A percentile compares a stretch with the other conserved stretches of the same genome.
phyloP scores from a whole-genome alignment of 1,140 invertebrate genomes.

The Chionoecetes opilio region DNA sequence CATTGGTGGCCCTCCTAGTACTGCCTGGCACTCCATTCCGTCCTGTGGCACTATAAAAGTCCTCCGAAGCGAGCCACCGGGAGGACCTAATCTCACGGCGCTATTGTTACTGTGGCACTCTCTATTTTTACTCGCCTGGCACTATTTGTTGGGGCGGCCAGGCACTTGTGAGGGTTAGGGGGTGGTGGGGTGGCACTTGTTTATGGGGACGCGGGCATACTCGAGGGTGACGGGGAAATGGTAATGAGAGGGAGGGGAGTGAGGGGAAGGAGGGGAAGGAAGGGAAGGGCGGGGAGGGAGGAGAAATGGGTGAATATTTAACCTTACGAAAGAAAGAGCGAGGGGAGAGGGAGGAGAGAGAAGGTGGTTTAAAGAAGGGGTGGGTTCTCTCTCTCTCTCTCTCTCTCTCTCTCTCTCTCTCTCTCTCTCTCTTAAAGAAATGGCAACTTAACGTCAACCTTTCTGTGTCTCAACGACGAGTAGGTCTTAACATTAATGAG shows the following conservation, averaged over 20 bases:
- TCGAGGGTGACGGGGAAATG: neutral
- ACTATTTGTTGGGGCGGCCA: constrained; percentile 1
- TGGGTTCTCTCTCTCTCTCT: neutral
- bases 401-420: constrained; percentile 37
- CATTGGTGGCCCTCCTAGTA: constrained; percentile 29
- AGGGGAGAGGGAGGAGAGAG: neutral
- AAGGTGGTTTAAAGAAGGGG: neutral
- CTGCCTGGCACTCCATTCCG: neutral
- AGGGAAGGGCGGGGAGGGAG: neutral
- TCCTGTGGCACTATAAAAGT: neutral
- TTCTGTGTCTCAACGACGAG: neutral
- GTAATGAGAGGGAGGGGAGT: constrained; percentile 9
- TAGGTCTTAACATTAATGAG: too few species aligned
- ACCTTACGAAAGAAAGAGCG: neutral
- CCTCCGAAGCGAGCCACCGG: neutral
- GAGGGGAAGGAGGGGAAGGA: neutral
- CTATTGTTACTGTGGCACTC: constrained; percentile 5
- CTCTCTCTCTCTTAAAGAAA: constrained; percentile 39
- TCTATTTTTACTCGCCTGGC: neutral
- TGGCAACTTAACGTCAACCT: too few species aligned
- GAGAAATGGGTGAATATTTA: neutral
- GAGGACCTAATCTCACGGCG: neutral
- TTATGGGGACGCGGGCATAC: neutral
- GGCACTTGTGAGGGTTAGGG: neutral
- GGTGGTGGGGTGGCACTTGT: neutral